Percentiles rank a stretch among this genome's conserved stretches.
phyloP scores from a whole-genome alignment of 1,140 invertebrate genomes.

The Scaptomyza pallida region DNA sequence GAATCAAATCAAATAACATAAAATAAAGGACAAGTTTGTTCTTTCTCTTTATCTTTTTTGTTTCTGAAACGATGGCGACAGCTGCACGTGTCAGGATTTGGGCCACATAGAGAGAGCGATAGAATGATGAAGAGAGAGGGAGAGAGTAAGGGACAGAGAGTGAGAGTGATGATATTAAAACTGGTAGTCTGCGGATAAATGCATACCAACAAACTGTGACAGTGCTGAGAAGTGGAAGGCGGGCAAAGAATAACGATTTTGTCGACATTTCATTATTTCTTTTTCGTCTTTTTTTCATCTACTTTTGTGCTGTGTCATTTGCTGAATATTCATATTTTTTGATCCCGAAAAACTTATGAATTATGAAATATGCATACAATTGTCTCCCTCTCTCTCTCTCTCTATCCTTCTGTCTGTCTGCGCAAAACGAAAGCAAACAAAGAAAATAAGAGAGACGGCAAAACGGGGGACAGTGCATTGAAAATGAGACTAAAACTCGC shows the following conservation, averaged over 20 bases:
- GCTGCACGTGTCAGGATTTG: constrained; percentile 13
- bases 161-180: constrained; percentile 39
- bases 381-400: too few species aligned
- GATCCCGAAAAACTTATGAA: constrained; percentile 74
- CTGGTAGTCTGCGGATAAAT: constrained; percentile 13
- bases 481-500: constrained; percentile 11
- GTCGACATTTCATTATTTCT: constrained; percentile 4
- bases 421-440: constrained; percentile 6
- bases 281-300: not conserved
- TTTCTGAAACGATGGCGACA: constrained; percentile 1
- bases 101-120: not conserved
- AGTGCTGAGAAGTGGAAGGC: too few species aligned
- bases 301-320: constrained; percentile 49
- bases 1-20: constrained; percentile 53
- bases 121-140: not conserved
- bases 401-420: too few species aligned
- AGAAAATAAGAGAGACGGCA: constrained; percentile 13
- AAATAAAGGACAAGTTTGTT: constrained; percentile 32
- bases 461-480: constrained; percentile 11
- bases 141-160: not conserved
- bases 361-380: constrained; percentile 80
- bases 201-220: constrained; percentile 15
- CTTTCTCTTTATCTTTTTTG: not conserved
- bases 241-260: not conserved
- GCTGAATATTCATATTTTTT: constrained; percentile 72